Evolutionary conservation across 2,113 vertebrate genomes (phyloP), one percentile per base, ranked within the genome.

Genomic region (Brachyhypopomus occidentalis): DNA sequence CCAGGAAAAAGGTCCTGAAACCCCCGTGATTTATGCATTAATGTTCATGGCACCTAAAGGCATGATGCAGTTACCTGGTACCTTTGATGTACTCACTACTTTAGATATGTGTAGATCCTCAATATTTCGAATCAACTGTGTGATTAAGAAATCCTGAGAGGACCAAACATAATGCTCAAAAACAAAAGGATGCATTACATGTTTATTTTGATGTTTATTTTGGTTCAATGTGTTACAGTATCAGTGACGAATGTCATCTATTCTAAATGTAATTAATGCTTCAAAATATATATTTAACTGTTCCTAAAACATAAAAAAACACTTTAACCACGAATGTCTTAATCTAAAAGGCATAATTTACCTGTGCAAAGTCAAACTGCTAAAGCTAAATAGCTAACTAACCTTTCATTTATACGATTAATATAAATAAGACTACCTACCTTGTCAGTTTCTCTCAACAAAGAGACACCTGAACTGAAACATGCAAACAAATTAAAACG

Each of bases 131-230:
- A 77, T 78, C 67, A 85, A 62, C 45, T 74, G 80, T 30, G 83
- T 63, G 77, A 88, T 78, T 38, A 83, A 79, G 62, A 81, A 20
- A 58, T 85, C 85, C 87, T 86, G 30, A 22, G 6, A 81, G 41
- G 17, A 6, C 41, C 41, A 45, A 45, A 63, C 19, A 36, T 11
- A 71, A 63, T 63, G 30, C 34, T 30, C 45, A 25, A 12, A 22
- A 20, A 38, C 20, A 38, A 41, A 30, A 25, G n/a, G 25, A 74
- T 17, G 73, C 16, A 27, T 2, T 58, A 7, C 41, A 52, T 52
- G 45, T 12, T 55, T 27, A 16, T 27, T 66, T 9, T 16, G 12
- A 56, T 9, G 14, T 38, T 0, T 30, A 25, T 23, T 16, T 41
- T 23, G 16, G 20, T 36, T 20, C 14, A 14, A 41, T 30, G 19